Base-by-base conservation (phyloP, 2,113 vertebrate species). In the Athene noctua region DNA sequence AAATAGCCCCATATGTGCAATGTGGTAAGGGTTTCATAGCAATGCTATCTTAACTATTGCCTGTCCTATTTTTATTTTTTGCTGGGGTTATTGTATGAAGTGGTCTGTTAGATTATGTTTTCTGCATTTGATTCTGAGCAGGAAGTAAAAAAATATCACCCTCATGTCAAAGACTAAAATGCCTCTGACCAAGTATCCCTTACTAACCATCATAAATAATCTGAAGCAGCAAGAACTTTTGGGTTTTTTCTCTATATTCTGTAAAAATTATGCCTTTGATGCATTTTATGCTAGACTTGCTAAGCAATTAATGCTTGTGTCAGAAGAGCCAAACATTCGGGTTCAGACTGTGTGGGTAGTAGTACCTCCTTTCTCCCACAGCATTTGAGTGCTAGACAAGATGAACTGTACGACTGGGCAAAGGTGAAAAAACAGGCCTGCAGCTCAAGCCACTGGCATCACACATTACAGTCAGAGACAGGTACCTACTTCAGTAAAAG, bases 1-100 rank as follows among this genome's bases (percentile, higher is more conserved):
- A 97, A 97, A 92, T 94, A 96, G 96, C 90, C 97, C 92, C 96
- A 96, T 94, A 86, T 97, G 95, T 90, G 95, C 95, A 92, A 92
- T 95, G 94, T 80, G 88, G 78, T 81, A 92, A 92, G 94, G 85
- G 91, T 94, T 97, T 96, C 92, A 71, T 26, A 93, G 94, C 78
- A 88, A 93, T 94, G 74, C 40, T 88, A 44, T 81, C 94, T 97
- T 97, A 97, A 97, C 96, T 92, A 83, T 95, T 97, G 91, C 95
- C 62, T 96, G 90, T 86, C 94, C 86, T 92, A 85, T 57, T 92
- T 90, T 83, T 52, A 74, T 79, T 79, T 85, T 87, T 90, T 79
- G 55, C 73, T 71, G 42, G 32, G 47, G 26, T 19, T 58, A 67
- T 57, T 74, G 38, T 58, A 81, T 92, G 80, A 91, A 82, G 79